phyloP scores from a whole-genome alignment of 64 coral and sea anemone species.

The Exaiptasia diaphana region DNA sequence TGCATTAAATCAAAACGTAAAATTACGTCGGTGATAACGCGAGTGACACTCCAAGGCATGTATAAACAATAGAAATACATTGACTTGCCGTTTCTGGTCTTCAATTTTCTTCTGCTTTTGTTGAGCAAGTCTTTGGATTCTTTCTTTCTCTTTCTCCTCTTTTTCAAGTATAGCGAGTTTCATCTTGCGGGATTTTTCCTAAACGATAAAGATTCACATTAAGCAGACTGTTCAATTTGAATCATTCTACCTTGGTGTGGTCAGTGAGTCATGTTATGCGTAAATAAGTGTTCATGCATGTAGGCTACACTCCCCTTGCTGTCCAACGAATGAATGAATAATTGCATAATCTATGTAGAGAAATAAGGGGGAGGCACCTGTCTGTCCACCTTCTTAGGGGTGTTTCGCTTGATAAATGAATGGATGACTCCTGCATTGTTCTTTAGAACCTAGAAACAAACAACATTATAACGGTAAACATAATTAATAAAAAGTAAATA shows the following conservation, averaged over 20 bases:
- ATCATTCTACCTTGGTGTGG: too few relatives aligned
- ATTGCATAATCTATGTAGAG: too few relatives aligned
- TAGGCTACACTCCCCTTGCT: too few relatives aligned
- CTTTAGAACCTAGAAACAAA: neutral
- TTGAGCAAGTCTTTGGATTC: slow-evolving; percentile 59
- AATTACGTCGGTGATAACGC: too few relatives aligned
- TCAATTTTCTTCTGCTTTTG: slow-evolving; percentile 70
- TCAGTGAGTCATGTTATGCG: too few relatives aligned
- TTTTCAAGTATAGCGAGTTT: slow-evolving; percentile 59
- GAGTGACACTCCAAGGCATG: too few relatives aligned
- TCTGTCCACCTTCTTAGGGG: slow-evolving; percentile 75
- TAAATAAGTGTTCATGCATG: too few relatives aligned
- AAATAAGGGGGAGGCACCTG: too few relatives aligned
- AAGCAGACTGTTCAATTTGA: neutral
- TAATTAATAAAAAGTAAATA: too few relatives aligned
- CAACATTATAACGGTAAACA: too few relatives aligned
- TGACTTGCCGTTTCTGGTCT: slow-evolving; percentile 53
- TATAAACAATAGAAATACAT: neutral
- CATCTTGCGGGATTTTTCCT: slow-evolving; percentile 18
- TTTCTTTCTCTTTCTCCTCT: slow-evolving; percentile 75
- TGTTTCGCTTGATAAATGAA: slow-evolving; percentile 83
- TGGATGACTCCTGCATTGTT: slow-evolving; percentile 33
- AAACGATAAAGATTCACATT: neutral
- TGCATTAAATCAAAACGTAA: too few relatives aligned
- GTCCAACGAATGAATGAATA: too few relatives aligned